A percentile compares a stretch with the other conserved stretches of the same genome.
Evolutionary conservation across 2,888 invertebrate genomes (phyloP).

Genomic region (Pseudolycoriella hygida): DNA sequence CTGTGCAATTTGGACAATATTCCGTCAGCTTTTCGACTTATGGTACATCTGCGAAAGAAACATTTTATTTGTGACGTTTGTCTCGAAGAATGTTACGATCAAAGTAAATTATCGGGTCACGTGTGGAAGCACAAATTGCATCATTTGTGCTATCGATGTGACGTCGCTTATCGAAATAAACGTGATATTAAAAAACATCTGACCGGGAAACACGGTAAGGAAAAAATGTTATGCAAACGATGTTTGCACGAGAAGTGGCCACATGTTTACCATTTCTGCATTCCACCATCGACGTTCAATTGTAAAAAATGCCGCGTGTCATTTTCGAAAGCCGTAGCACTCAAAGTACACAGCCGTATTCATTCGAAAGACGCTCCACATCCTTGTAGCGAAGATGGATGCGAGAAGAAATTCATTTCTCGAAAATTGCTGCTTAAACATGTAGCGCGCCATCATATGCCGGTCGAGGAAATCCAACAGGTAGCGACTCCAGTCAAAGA

Average conservation of each 20-base stretch:
- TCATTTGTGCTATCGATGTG: slow-evolving; percentile 74
- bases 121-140: slow-evolving; percentile 82
- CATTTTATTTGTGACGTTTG: slow-evolving; percentile 80
- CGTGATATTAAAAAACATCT: slow-evolving; percentile 76
- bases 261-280: slow-evolving; percentile 79
- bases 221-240: slow-evolving; percentile 67
- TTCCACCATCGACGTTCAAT: slow-evolving; percentile 56
- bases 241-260: slow-evolving; percentile 85
- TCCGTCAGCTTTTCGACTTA: slow-evolving; percentile 72
- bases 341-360: slow-evolving; percentile 70
- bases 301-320: slow-evolving; percentile 67
- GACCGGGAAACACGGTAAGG: slow-evolving; percentile 86
- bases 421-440: slow-evolving; percentile 61
- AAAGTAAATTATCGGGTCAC: slow-evolving; percentile 59
- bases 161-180: slow-evolving; percentile 74
- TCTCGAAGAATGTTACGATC: slow-evolving; percentile 62
- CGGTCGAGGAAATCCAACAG: slow-evolving; percentile 8
- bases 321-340: slow-evolving; percentile 56
- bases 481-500: background rate
- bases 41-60: slow-evolving; percentile 71
- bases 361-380: slow-evolving; percentile 56
- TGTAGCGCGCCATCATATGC: slow-evolving; percentile 38
- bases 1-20: slow-evolving; percentile 58
- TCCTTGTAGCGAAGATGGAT: slow-evolving; percentile 49
- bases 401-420: slow-evolving; percentile 64